These are phyloP conservation scores for Acropternis orthonyx DNA, from an alignment of 2,797 vertebrate genomes.

Conservation along the genomic window DNA sequence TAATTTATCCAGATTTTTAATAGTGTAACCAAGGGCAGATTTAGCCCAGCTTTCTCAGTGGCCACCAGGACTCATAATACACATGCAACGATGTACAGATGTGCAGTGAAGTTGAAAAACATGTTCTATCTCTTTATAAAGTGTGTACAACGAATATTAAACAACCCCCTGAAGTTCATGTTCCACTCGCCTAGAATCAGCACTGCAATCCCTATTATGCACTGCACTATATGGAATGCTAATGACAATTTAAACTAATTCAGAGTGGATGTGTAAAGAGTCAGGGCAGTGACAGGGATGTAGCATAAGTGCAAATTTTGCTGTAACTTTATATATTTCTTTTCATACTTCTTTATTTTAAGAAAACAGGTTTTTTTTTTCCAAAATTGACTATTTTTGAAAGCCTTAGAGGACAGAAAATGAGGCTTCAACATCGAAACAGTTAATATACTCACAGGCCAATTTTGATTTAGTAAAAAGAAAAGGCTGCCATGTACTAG, in stretches of 20 bases:
- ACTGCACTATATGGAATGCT: not conserved
- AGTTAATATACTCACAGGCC: not conserved
- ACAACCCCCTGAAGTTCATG: not conserved
- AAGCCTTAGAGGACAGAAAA: not conserved
- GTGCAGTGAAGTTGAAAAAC: not conserved
- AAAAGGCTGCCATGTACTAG: not conserved
- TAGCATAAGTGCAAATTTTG: not conserved
- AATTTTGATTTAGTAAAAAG: not conserved
- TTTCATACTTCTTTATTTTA: not conserved
- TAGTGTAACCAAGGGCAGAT: not conserved
- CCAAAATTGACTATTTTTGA: not conserved
- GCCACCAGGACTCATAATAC: not conserved
- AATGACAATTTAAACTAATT: slow-evolving; percentile 13
- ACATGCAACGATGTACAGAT: not conserved
- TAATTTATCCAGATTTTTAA: not conserved
- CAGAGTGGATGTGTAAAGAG: not conserved
- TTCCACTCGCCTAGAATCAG: not conserved
- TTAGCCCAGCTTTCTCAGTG: not conserved
- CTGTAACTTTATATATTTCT: not conserved
- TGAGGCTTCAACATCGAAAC: not conserved
- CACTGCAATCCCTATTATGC: not conserved
- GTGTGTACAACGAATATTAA: not conserved
- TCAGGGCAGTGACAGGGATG: not conserved
- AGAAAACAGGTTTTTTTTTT: not conserved
- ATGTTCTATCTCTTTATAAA: not conserved